A percentile compares a stretch with the other conserved stretches of the same genome.
Evolutionary conservation across 2,797 vertebrate genomes (phyloP).

Genomic region (Rhabdophis nuchalis): DNA sequence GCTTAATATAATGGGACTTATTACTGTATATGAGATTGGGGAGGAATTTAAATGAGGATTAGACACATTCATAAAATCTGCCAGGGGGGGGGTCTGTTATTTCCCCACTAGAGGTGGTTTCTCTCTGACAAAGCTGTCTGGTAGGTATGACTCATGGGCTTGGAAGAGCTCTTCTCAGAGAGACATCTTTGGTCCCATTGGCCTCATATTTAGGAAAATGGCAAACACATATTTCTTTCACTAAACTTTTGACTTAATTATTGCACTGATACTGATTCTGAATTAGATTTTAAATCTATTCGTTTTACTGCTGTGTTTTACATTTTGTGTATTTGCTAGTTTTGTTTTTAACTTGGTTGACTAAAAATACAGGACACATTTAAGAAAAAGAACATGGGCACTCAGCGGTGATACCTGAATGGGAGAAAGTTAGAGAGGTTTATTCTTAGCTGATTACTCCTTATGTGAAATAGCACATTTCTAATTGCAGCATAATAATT

Average conservation of each 20-base stretch:
- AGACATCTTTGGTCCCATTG: background rate
- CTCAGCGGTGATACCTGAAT: background rate
- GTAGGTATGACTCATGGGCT: background rate
- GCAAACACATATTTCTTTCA: background rate
- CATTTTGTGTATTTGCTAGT: background rate
- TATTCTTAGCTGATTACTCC: conserved; percentile 31
- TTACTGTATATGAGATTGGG: background rate
- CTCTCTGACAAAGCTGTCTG: background rate
- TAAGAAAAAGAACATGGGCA: background rate
- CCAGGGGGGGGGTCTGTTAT: background rate
- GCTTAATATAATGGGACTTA: background rate
- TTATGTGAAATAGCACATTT: conserved; percentile 40
- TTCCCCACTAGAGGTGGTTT: background rate
- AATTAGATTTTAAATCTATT: background rate
- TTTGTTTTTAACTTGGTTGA: background rate
- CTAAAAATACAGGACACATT: background rate
- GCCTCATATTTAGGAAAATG: background rate
- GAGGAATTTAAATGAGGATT: background rate
- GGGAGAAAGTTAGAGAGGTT: background rate
- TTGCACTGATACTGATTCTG: background rate
- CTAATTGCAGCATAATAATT: conserved; percentile 49
- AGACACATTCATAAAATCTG: background rate
- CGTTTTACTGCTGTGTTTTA: background rate
- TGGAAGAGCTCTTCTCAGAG: background rate
- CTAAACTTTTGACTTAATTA: background rate